These are phyloP conservation scores for Cydia splendana DNA, from an alignment of 1,140 invertebrate genomes.

Conservation along the genomic window DNA sequence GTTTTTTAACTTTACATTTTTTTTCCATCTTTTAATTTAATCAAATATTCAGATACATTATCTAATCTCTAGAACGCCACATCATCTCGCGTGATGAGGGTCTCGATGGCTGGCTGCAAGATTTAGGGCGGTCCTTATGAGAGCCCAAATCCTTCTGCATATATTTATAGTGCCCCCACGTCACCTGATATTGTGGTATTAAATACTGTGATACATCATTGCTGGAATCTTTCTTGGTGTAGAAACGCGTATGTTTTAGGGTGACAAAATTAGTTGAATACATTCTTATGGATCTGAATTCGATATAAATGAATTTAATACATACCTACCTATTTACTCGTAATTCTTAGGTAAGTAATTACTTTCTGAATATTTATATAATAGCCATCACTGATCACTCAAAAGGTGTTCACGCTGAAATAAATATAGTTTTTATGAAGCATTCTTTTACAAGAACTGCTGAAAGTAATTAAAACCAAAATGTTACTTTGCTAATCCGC, in stretches of 20 bases:
- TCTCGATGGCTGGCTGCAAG: slow-evolving; percentile 22
- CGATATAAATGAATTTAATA: background rate
- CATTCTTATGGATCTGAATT: background rate
- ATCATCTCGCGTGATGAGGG: slow-evolving; percentile 30
- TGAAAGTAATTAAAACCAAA: no score
- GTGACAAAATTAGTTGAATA: background rate
- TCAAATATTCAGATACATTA: slow-evolving; percentile 18
- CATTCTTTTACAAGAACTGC: no score
- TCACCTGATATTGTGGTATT: slow-evolving; percentile 31
- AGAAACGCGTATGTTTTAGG: background rate
- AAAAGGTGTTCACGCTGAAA: no score
- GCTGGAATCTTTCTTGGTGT: background rate
- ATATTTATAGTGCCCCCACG: slow-evolving; percentile 25
- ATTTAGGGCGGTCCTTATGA: slow-evolving; percentile 29
- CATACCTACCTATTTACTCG: no score
- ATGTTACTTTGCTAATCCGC: no score
- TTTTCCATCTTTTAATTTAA: background rate
- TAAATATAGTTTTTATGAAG: no score
- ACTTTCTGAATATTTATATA: no score
- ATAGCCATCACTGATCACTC: no score
- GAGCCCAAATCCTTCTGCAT: slow-evolving; percentile 26
- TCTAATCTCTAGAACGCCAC: slow-evolving; percentile 26
- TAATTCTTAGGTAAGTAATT: no score
- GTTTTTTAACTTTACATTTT: no score
- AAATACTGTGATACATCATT: slow-evolving; percentile 25